A percentile compares a stretch with the other conserved stretches of the same genome.
Conservation (phyloP, 2,797 vertebrate species). For the Epinephelus malabaricus region DNA sequence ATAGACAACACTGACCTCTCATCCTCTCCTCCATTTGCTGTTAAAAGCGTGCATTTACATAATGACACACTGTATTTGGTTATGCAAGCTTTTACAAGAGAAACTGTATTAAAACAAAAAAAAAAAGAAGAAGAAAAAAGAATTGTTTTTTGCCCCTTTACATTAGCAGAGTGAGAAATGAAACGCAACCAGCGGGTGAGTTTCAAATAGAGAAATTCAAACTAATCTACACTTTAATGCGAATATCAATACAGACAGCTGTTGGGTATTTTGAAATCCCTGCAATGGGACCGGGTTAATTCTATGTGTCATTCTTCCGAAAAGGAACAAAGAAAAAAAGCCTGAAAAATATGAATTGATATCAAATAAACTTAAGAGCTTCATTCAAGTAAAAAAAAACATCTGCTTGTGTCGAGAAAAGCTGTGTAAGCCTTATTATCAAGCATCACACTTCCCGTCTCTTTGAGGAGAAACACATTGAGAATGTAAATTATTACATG, state of each 20-base stretch:
- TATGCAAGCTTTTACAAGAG: slow-evolving; percentile 46
- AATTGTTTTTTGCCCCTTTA: background rate
- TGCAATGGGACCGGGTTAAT: slow-evolving; percentile 12
- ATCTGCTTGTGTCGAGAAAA: slow-evolving; percentile 32
- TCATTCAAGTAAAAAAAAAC: slow-evolving; percentile 8
- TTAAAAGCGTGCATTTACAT: slow-evolving; percentile 63
- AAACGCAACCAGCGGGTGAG: slow-evolving; percentile 8
- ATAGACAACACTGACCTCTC: slow-evolving; percentile 51
- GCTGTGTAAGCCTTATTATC: slow-evolving; percentile 43
- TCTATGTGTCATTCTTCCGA: slow-evolving; percentile 20
- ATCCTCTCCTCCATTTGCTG: slow-evolving; percentile 45
- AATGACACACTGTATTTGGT: slow-evolving; percentile 53
- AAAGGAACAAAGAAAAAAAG: background rate
- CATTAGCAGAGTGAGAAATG: slow-evolving; percentile 19
- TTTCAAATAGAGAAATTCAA: slow-evolving; percentile 38
- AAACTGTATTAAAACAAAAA: slow-evolving; percentile 16
- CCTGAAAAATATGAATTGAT: slow-evolving; percentile 2
- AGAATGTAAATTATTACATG: slow-evolving; percentile 37
- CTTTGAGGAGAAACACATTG: slow-evolving; percentile 41
- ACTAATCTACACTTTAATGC: slow-evolving; percentile 25
- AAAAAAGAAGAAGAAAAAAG: background rate
- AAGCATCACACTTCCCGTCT: slow-evolving; percentile 22
- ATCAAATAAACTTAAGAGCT: slow-evolving; percentile 1
- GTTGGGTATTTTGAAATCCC: slow-evolving; percentile 10
- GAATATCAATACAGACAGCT: slow-evolving; percentile 34